Base-by-base conservation (phyloP, 2,113 vertebrate species). In the Zapus hudsonius region DNA sequence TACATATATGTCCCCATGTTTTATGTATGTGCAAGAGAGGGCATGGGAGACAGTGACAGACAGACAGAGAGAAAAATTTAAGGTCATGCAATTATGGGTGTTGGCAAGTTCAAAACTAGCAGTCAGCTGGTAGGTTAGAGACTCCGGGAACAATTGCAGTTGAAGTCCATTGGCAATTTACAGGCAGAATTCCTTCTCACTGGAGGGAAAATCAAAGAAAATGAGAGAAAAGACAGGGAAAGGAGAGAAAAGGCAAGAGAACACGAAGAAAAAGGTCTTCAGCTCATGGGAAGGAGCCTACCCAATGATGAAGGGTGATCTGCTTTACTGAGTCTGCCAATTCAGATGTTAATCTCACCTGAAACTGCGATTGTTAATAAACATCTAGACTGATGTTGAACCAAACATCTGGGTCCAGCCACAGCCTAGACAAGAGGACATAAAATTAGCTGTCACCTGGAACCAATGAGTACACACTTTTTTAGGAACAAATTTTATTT, bases 401-500 rank as follows among this genome's bases (percentile, higher is more conserved):
- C 3, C 40, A 61, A 36, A 29, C 20, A 66, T 20, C 59, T 57
- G 31, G 27, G 31, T 74, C 27, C 22, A 36, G 8, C 44, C 16
- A 19, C 72, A 22, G 27, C 40, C 44, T n/a, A 67, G 33, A 67
- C 59, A 69, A 63, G 84, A 44, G 22, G 22, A 47, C 31, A 38
- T 12, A 66, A 55, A 72, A 72, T 59, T 92, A 78, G 67, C 25
- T 17, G 78, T 47, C 38, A 73, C 36, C n/a, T 33, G 42, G 10
- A 40, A 57, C 11, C 74, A 85, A 84, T 63, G 16, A 73, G 25
- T 55, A 19, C 25, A 44, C 16, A 57, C 73, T 76, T 42, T 84
- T 73, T 76, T 80, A 80, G 38, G 29, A 88, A 55, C 7, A 66
- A 67, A 42, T 40, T 87, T 91, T 82, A 82, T 74, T 74, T 38